A percentile compares a stretch with the other conserved stretches of the same genome.
Evolutionary conservation across 2,797 vertebrate genomes (phyloP).

Genomic region (Chrysolophus pictus): DNA sequence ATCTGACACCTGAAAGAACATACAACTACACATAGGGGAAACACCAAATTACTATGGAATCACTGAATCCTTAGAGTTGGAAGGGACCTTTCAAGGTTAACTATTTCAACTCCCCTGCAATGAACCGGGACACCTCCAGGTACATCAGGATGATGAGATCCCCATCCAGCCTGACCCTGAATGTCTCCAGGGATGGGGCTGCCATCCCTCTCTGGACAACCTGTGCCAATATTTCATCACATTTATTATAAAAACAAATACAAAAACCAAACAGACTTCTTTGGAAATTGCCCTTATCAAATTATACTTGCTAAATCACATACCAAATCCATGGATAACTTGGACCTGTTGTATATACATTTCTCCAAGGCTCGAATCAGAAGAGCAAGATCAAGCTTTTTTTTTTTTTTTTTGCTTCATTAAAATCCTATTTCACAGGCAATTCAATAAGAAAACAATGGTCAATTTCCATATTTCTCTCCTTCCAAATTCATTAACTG

Average conservation of each 20-base stretch:
- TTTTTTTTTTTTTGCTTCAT: background rate
- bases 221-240: too few species aligned
- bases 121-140: too few species aligned
- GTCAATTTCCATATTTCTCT: background rate
- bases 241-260: background rate
- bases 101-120: too few species aligned
- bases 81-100: too few species aligned
- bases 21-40: background rate
- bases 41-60: background rate
- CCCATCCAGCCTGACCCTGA: too few species aligned
- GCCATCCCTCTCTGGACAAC: too few species aligned
- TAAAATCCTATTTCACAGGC: background rate
- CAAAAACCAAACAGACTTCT: background rate
- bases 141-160: too few species aligned
- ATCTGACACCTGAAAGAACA: background rate
- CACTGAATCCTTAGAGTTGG: too few species aligned
- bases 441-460: background rate
- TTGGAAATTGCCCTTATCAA: background rate
- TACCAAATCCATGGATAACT: background rate
- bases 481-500: background rate
- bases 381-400: background rate
- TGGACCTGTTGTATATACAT: rapidly evolving
- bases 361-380: background rate
- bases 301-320: background rate
- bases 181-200: too few species aligned